Conservation (phyloP, 2,888 invertebrate genomes). For the Euproctis similis region DNA sequence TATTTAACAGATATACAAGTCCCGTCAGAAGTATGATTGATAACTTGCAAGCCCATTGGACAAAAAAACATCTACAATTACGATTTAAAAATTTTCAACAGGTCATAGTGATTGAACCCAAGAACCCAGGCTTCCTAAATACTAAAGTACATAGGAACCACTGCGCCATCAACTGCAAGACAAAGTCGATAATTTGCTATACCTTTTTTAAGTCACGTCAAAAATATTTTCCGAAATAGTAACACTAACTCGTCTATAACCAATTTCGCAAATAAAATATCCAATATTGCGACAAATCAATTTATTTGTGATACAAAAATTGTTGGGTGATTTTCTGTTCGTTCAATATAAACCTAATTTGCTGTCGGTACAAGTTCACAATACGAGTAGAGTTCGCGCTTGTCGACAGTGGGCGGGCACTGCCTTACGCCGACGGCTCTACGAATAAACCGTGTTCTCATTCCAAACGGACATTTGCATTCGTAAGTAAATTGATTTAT, state of each 20-base stretch:
- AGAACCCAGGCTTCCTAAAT: too few species aligned
- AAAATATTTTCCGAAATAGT: too few species aligned
- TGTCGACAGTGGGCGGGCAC: slow-evolving; percentile 18
- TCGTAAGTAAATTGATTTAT: slow-evolving; percentile 28
- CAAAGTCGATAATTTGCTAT: too few species aligned
- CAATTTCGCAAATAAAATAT: background rate
- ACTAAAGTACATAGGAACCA: too few species aligned
- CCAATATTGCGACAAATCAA: background rate
- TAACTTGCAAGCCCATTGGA: too few species aligned
- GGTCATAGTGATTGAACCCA: too few species aligned
- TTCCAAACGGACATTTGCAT: slow-evolving; percentile 26
- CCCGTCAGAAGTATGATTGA: too few species aligned
- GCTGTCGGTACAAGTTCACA: slow-evolving; percentile 7
- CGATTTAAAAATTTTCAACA: too few species aligned
- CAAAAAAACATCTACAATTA: too few species aligned
- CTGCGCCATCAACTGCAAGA: too few species aligned
- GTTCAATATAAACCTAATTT: slow-evolving; percentile 3
- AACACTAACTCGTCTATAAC: background rate
- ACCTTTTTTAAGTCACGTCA: too few species aligned
- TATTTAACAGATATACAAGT: too few species aligned
- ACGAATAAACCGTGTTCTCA: slow-evolving; percentile 8
- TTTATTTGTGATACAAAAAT: slow-evolving; percentile 1
- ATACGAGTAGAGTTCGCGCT: slow-evolving; percentile 8
- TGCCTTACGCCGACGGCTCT: slow-evolving; percentile 9
- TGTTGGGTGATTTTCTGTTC: background rate